These are phyloP conservation scores for Ophiothrix spiculata DNA, from an alignment of 35 echinoderm and acorn worm species.

Conservation along the genomic window DNA sequence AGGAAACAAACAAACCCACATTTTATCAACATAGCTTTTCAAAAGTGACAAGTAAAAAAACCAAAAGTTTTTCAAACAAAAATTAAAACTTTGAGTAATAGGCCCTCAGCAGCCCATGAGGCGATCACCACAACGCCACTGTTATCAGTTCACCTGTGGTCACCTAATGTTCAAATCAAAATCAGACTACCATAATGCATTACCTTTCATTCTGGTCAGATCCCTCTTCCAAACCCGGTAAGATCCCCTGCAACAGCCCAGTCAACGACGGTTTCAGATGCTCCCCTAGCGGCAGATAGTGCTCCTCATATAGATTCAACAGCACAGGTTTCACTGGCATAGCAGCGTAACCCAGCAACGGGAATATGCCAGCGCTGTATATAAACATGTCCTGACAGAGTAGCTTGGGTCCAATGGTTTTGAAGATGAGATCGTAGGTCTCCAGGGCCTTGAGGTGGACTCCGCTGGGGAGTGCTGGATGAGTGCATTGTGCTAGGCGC, in stretches of 20 bases:
- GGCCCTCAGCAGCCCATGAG: too few relatives aligned
- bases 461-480: slow-evolving; percentile 95
- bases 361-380: slow-evolving; percentile 95
- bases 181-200: too few relatives aligned
- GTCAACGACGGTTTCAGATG: slow-evolving; percentile 89
- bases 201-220: slow-evolving; percentile 92
- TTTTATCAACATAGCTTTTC: too few relatives aligned
- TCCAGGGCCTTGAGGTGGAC: slow-evolving; percentile 98
- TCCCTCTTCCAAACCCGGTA: slow-evolving; percentile 96
- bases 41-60: too few relatives aligned
- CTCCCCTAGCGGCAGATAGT: slow-evolving; percentile 88
- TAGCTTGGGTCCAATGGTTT: slow-evolving; percentile 79
- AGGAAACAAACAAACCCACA: too few relatives aligned
- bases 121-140: too few relatives aligned
- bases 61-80: too few relatives aligned
- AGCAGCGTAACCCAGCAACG: slow-evolving; percentile 84
- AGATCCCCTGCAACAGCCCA: slow-evolving; percentile 79
- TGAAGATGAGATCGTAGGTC: slow-evolving; percentile 94
- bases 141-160: too few relatives aligned
- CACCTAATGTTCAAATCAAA: too few relatives aligned
- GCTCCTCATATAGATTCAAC: slow-evolving; percentile 87
- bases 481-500: slow-evolving; percentile 96
- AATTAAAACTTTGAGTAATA: too few relatives aligned
- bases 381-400: slow-evolving; percentile 98
- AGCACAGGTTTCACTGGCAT: slow-evolving; percentile 95